phyloP scores from a whole-genome alignment of 2,113 vertebrate genomes.

The Mustela lutreola region DNA sequence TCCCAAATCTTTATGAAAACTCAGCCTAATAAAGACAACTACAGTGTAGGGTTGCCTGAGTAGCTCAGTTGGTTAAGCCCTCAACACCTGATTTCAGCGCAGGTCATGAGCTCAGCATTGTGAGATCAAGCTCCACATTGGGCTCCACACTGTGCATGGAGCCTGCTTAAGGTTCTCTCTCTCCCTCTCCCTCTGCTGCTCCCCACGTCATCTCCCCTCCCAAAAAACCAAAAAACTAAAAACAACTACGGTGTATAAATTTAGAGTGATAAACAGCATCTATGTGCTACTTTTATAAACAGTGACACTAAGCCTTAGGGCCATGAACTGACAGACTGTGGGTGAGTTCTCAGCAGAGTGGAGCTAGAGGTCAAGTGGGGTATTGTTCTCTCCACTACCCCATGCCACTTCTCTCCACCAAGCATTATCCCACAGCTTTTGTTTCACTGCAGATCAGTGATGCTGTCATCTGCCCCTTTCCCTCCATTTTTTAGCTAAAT shows the following conservation, averaged over 20 bases:
- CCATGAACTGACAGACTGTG: neutral
- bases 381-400: neutral
- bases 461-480: neutral
- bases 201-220: neutral
- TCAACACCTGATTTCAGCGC: neutral
- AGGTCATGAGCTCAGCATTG: neutral
- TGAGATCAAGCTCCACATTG: neutral
- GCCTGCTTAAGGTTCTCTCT: neutral
- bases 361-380: accelerated
- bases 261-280: neutral
- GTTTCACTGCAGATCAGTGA: neutral
- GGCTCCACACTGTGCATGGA: neutral
- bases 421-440: neutral
- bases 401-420: neutral
- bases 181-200: neutral
- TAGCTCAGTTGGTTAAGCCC: neutral
- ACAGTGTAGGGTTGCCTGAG: neutral
- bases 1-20: neutral
- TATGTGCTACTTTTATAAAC: neutral
- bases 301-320: neutral
- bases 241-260: neutral
- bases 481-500: neutral
- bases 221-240: neutral
- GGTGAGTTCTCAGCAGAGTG: neutral
- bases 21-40: neutral